Base-by-base conservation (phyloP, 2,888 invertebrate species). In the Acheta domesticus region DNA sequence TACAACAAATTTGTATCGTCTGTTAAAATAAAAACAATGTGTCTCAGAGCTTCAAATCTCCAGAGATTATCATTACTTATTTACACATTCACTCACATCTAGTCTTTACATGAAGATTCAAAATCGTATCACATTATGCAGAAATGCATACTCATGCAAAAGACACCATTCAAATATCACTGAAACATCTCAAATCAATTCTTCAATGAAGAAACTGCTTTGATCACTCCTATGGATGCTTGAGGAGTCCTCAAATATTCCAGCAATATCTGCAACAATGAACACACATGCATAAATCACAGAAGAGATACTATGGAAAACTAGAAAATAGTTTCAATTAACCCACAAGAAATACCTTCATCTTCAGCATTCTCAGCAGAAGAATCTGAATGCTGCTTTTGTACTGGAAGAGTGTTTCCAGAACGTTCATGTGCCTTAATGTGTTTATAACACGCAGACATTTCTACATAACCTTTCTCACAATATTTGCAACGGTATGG, bases 401-500 rank as follows among this genome's bases (percentile, higher is more conserved):
- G 16, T 16, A 62, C 14, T 14, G 62, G n/a, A 14, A 62, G 4
- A 12, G 62, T n/a, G n/a, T 16, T 62, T n/a, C n/a, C 16, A n/a
- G 74, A 19, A 19, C 49, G 20, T 75, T 82, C 81, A 79, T 82
- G 82, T 4, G 49, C 79, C 62, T 82, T 82, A n/a, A 80, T 80
- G 23, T 82, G 82, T 80, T 82, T 82, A 77, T 82, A 82, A 74
- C 82, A 82, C 16, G 82, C 82, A 49, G 82, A 82, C 82, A 82
- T 81, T 73, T 82, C 82, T 21, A 82, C 81, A 82, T 81, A 82
- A 19, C 79, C 82, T 79, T 84, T 83, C 14, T 82, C 81, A 82
- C 87, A 87, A 50, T 84, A 83, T 62, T 84, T 83, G 82, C 87
- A 87, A 11, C 83, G 79, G 80, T 86, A 87, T 0, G 87, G 87